Base-by-base conservation (phyloP, 2,113 vertebrate genomes). In the Hystrix brachyura region DNA sequence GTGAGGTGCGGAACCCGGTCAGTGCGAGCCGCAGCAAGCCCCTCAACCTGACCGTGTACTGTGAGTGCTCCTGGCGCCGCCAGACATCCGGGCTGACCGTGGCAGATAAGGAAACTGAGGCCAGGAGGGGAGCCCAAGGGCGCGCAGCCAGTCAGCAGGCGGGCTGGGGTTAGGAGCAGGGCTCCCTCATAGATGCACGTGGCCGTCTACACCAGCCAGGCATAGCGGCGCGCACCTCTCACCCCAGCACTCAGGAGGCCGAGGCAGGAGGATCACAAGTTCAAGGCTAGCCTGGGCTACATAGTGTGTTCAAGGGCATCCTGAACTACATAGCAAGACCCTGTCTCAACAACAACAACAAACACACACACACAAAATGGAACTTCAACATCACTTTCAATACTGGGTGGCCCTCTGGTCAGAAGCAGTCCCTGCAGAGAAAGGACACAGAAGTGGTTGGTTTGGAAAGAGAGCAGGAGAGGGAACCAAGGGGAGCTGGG, bases 21-120 rank as follows among this genome's bases (percentile, higher is more conserved):
- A 98, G 97, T 13, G 64, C 57, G 76, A 98, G 97, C 97, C 97
- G 97, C 90, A 98, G 98, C 17, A 65, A 96, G 48, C 97, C 97
- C 13, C 1, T 97, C 93, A 92, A 98, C 94, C 79, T 98, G 69
- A 98, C 96, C 0, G 96, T 98, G 85, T 97, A 97, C 93, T 98
- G 98, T 98, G 97, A 98, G 98, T 98, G 69, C 90, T 91, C 89
- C 90, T 3, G 51, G 85, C 51, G 55, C 78, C 21, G 0, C 60
- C 79, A 27, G 48, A 48, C 0, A 3, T 57, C 71, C 38, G 0
- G 5, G 72, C n/a, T 51, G 76, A 19, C 29, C 46, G 74, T n/a
- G 59, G 6, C 0, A 18, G 60, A 27, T 51, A 69, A 89, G 94
- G 92, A 96, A 83, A 94, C 91, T 15, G 87, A 97, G 91, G 65